Base-by-base conservation (phyloP, 2,888 invertebrate genomes). In the Meliscaeva auricollis region DNA sequence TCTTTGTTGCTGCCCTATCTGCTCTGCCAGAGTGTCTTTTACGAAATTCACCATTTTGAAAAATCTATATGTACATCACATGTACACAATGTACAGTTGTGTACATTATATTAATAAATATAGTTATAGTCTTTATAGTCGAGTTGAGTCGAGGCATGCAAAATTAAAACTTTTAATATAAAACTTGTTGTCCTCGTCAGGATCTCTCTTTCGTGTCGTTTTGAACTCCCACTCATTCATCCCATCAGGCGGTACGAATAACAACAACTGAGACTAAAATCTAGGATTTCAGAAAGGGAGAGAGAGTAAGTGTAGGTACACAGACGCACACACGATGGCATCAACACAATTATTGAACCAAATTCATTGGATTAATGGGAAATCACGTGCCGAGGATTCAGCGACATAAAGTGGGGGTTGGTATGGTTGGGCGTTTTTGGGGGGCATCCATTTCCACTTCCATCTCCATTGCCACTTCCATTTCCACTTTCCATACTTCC, bases 301-400 rank as follows among this genome's bases (percentile, higher is more conserved):
- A 11, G 38, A 13, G 3, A 13, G 38, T 8, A 3, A 9, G 38
- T 13, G 38, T 8, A 13, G 7, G 9, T 22, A 50, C 32, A 64
- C 48, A 64, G 48, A 48, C 48, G 30, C 62, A 68, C 50, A 56
- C 15, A 58, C 22, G 72, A 56, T 85, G 84, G 79, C 88, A 87
- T 87, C 80, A 81, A 85, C 75, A 88, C 89, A 89, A 88, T 89
- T 88, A 88, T 88, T 88, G 87, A 74, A 87, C 85, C 87, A 88
- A 89, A 89, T 89, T 87, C 89, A 85, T 80, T 81, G 88, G 88
- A 89, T 89, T 89, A 88, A 87, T 88, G 87, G 85, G 88, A 88
- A 88, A 87, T 88, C 89, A 89, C 89, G 89, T 88, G 83, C 87
- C 68, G 83, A 60, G 88, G 87, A 88, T 88, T 85, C 60, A 35